Evolutionary conservation across 37 sponge, comb jelly and placozoan species (phyloP), one percentile per base, ranked within the genome.

Genomic region (Ephydatia muelleri): DNA sequence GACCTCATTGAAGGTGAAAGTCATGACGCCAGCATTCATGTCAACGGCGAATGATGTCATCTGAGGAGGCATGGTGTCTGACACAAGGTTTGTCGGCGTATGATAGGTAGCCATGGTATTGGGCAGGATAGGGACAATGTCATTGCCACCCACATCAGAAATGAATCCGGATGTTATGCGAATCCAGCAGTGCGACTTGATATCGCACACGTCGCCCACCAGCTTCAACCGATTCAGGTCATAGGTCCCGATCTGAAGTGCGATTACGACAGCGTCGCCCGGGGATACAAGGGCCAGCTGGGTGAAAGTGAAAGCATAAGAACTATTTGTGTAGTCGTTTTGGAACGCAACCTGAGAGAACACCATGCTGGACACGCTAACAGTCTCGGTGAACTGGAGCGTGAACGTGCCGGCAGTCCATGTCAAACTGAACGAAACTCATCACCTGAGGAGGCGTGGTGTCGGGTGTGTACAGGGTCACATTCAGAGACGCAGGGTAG

Each of bases 1-100:
- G 27, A 91, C 86, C 71, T 96, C 97, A 72, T 94, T 75, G 75
- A 94, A 96, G 22, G 94, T 91, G 65, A 96, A 83, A 11, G 87
- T 86, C 88, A 96, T 87, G 3, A 5, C 3, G 2, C 93, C 94
- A 1, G 68, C 32, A 47, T 96, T 82, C 68, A 96, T 76, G 67
- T 96, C 94, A 39, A 96, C 69, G 25, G 32, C 72, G 77, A 80
- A 96, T 1, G 83, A 80, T 0, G 25, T 25, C 38, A 94, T 77
- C 1, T 73, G 14, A 0, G 94, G 94, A 25, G 83, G 76, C 31
- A 90, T 90, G 12, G 81, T 87, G 64, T 96, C 97, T 5, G 90
- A 90, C 32, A 76, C 75, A 27, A 94, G 88, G 1, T 12, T 35
- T 33, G 0, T 31, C 19, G 89, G 84, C 26, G 31, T 68, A 28